Percentiles rank a stretch among this genome's conserved stretches.
Conservation (phyloP, 2,797 vertebrate genomes). For the Hylomyscus alleni region DNA sequence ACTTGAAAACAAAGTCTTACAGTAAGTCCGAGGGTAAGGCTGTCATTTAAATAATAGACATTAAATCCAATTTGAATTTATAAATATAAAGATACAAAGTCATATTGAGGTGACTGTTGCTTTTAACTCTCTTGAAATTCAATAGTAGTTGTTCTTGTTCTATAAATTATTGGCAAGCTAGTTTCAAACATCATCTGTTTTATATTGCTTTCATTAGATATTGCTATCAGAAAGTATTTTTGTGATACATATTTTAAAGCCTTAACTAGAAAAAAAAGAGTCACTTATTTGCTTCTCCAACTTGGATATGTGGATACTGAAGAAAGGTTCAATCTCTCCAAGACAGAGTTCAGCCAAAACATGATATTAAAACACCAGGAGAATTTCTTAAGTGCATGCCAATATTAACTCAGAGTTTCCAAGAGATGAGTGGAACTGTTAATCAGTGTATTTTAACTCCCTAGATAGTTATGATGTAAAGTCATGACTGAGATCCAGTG, state of each 20-base stretch:
- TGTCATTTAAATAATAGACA: constrained; percentile 12
- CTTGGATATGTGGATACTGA: neutral
- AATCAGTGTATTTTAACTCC: neutral
- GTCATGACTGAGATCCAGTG: neutral
- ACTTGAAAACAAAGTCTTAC: neutral
- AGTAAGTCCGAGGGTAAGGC: neutral
- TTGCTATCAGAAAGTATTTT: neutral
- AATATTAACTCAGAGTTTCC: neutral
- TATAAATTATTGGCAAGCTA: neutral
- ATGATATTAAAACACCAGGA: neutral
- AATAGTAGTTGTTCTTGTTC: neutral
- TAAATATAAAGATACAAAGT: neutral
- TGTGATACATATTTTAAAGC: constrained; percentile 12
- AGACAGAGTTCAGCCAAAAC: neutral
- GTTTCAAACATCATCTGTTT: neutral
- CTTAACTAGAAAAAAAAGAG: constrained; percentile 35
- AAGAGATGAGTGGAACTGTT: neutral
- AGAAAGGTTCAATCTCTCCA: neutral
- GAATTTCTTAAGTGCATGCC: neutral
- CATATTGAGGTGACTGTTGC: neutral
- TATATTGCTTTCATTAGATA: constrained; percentile 31
- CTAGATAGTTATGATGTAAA: neutral
- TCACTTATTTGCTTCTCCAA: constrained; percentile 16
- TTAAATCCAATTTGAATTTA: neutral
- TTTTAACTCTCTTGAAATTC: neutral